Percentiles rank a stretch among this genome's conserved stretches.
phyloP scores from a whole-genome alignment of 2,797 vertebrate genomes.

The Danionella dracula region DNA sequence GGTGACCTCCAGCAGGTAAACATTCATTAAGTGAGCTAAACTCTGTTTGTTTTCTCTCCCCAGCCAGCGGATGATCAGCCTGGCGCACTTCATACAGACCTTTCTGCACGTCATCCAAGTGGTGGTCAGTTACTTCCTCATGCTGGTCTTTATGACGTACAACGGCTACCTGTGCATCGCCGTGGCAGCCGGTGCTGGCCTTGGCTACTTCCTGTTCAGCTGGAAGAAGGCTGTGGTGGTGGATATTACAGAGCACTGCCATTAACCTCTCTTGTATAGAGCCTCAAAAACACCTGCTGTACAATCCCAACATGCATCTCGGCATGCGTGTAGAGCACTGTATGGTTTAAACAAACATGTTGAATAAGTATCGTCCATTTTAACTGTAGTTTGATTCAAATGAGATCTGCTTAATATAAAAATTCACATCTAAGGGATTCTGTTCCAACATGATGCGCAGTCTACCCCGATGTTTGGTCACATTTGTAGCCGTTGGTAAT shows the following conservation, averaged over 20 bases:
- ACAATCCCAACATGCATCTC: slow-evolving; percentile 13
- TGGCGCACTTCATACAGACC: slow-evolving; percentile 87
- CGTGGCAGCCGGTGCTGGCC: slow-evolving; percentile 82
- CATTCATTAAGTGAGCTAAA: neutral
- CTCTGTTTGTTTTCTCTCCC: slow-evolving; percentile 23
- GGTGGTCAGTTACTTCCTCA: slow-evolving; percentile 93
- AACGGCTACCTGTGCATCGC: slow-evolving; percentile 95
- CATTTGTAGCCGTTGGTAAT: no score
- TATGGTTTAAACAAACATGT: neutral
- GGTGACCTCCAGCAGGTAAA: neutral
- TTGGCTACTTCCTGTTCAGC: slow-evolving; percentile 95
- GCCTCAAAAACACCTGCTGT: neutral
- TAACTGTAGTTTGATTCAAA: neutral
- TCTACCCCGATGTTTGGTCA: no score
- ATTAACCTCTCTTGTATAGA: slow-evolving; percentile 58
- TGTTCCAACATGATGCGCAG: no score
- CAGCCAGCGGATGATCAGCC: slow-evolving; percentile 91
- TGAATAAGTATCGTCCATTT: no score
- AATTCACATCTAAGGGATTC: no score
- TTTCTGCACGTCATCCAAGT: slow-evolving; percentile 91
- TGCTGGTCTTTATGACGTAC: slow-evolving; percentile 98
- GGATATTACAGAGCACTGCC: slow-evolving; percentile 97
- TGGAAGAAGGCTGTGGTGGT: slow-evolving; percentile 96
- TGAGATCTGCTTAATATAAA: no score
- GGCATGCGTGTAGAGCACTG: neutral